Evolutionary conservation across 2,113 vertebrate genomes (phyloP).

Genomic region (Marmota flaviventris): DNA sequence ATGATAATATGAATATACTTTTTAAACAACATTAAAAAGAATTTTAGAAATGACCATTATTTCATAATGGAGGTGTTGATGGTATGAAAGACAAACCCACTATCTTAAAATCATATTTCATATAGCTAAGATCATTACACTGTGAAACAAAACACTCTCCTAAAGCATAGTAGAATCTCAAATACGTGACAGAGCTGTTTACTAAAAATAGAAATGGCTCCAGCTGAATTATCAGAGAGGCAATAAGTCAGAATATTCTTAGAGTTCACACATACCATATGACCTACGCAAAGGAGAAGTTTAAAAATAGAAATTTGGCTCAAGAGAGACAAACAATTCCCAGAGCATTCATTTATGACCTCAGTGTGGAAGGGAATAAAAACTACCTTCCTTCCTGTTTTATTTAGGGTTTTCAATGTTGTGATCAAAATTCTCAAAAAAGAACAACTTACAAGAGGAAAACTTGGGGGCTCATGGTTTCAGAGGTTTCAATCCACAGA

Average conservation of each 20-base stretch:
- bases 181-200: constrained; percentile 46
- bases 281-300: constrained; percentile 37
- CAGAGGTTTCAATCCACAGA: too few species aligned
- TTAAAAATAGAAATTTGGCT: constrained; percentile 65
- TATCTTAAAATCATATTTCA: not conserved
- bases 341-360: not conserved
- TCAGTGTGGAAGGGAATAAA: not conserved
- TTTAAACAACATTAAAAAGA: not conserved
- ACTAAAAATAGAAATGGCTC: constrained; percentile 67
- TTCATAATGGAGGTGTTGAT: not conserved
- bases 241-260: constrained; percentile 71
- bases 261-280: constrained; percentile 53
- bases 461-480: too few species aligned
- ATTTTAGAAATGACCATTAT: not conserved
- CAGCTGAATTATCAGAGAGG: constrained; percentile 69
- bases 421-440: too few species aligned
- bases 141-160: constrained; percentile 23
- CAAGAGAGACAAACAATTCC: constrained; percentile 45
- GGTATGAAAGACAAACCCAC: not conserved
- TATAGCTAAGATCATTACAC: not conserved
- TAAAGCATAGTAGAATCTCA: constrained; percentile 1
- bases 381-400: not conserved
- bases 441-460: too few species aligned
- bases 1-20: not conserved
- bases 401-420: too few species aligned